A percentile compares a stretch with the other conserved stretches of the same genome.
Evolutionary conservation across 1,140 invertebrate species (phyloP).

Genomic region (Diploscapter pachys): DNA sequence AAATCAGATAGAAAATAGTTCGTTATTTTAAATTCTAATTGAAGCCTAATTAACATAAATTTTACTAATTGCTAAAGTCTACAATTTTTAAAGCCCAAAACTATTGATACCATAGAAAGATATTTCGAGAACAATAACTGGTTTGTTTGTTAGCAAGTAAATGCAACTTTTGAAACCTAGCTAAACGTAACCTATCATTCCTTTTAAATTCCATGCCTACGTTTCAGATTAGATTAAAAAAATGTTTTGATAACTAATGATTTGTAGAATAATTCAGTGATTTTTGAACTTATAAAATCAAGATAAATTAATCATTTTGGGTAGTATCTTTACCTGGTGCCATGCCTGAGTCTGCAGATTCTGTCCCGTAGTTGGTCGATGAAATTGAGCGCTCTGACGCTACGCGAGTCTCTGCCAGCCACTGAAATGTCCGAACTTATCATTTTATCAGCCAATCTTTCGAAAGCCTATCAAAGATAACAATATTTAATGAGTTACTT

Average conservation of each 20-base stretch:
- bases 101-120: neutral
- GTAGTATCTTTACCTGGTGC: conserved; percentile 5
- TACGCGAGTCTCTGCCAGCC: conserved; percentile 37
- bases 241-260: neutral
- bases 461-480: conserved; percentile 1
- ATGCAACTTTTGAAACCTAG: neutral
- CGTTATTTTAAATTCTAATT: neutral
- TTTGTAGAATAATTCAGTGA: too few species aligned
- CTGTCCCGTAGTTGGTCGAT: conserved; percentile 32
- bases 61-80: neutral
- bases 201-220: neutral
- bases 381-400: conserved; percentile 18
- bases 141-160: too few species aligned
- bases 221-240: neutral
- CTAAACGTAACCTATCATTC: neutral
- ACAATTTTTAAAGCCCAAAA: neutral
- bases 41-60: neutral
- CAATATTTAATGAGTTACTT: too few species aligned
- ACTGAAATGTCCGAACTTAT: conserved; percentile 16
- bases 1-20: neutral
- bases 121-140: neutral
- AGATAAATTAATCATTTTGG: neutral
- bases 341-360: conserved; percentile 7
- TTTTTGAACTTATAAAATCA: neutral
- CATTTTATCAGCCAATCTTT: neutral